These are phyloP conservation scores for Monarcha castaneiventris DNA, from an alignment of 2,113 vertebrate genomes.

Conservation along the genomic window DNA sequence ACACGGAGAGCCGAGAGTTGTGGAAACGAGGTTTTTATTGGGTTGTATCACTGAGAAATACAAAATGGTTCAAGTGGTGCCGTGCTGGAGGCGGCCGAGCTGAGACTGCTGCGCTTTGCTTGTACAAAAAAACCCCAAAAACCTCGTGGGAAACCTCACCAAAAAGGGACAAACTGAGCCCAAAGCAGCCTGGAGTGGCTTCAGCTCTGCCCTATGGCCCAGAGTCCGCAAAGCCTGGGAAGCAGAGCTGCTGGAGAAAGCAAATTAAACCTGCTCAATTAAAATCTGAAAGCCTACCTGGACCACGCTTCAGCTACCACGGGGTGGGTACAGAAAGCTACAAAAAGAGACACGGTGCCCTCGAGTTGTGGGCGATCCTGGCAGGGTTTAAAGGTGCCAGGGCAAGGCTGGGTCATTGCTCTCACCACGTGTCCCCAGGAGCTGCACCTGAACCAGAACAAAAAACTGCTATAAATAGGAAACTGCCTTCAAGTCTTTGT, in stretches of 20 bases:
- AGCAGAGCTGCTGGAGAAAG: neutral
- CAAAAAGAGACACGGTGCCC: neutral
- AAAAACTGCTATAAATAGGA: neutral
- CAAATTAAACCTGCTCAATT: neutral
- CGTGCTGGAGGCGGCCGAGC: neutral
- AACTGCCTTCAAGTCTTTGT: neutral
- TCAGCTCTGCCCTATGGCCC: neutral
- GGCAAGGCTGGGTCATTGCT: neutral
- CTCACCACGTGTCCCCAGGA: neutral
- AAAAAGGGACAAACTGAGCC: neutral
- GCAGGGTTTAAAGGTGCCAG: neutral
- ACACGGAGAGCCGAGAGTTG: neutral
- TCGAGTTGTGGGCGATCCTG: too few relatives aligned
- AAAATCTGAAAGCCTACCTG: neutral
- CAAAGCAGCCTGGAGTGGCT: neutral
- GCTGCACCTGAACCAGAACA: neutral
- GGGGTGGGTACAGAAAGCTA: neutral
- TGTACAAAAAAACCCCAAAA: neutral
- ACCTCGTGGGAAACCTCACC: neutral
- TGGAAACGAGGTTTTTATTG: conserved; percentile 69
- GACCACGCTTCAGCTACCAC: neutral
- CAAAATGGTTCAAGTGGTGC: neutral
- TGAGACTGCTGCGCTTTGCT: neutral
- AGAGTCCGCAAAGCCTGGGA: neutral
- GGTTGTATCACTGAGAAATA: conserved; percentile 21